These are phyloP conservation scores for Gobio gobio DNA, from an alignment of 2,113 vertebrate species.

Conservation along the genomic window DNA sequence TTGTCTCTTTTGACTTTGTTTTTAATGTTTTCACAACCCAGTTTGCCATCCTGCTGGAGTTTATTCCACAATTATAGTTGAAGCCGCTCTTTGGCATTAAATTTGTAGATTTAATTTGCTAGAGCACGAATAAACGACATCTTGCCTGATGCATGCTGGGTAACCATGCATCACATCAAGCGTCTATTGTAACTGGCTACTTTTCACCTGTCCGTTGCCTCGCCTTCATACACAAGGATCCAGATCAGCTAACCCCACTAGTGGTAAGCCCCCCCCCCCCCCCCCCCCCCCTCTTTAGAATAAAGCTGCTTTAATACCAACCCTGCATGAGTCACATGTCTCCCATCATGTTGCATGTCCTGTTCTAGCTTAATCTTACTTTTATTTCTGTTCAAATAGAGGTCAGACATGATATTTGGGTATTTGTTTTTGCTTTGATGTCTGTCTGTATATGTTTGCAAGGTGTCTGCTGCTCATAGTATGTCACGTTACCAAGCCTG, in stretches of 20 bases:
- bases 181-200: constrained; percentile 81
- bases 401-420: neutral
- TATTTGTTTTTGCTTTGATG: constrained; percentile 15
- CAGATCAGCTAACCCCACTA: constrained; percentile 99
- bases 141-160: constrained; percentile 69
- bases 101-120: constrained; percentile 13
- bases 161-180: constrained; percentile 70
- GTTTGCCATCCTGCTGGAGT: constrained; percentile 24
- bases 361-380: constrained; percentile 42
- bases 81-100: constrained; percentile 8
- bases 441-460: constrained; percentile 22
- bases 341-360: constrained; percentile 46
- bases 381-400: neutral
- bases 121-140: constrained; percentile 39
- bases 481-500: constrained; percentile 26
- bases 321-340: constrained; percentile 57
- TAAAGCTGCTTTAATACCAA: constrained; percentile 44
- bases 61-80: constrained; percentile 26
- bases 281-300: constrained; percentile 75
- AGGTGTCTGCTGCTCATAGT: constrained; percentile 39
- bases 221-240: constrained; percentile 95
- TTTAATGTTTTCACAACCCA: constrained; percentile 19
- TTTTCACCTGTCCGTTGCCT: constrained; percentile 89
- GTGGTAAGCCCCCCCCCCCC: constrained; percentile 90
- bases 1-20: constrained; percentile 35